A percentile compares a stretch with the other conserved stretches of the same genome.
These are phyloP conservation scores for Trachelus stipa DNA, from an alignment of 2,888 invertebrate genomes.

Conservation along the genomic window DNA sequence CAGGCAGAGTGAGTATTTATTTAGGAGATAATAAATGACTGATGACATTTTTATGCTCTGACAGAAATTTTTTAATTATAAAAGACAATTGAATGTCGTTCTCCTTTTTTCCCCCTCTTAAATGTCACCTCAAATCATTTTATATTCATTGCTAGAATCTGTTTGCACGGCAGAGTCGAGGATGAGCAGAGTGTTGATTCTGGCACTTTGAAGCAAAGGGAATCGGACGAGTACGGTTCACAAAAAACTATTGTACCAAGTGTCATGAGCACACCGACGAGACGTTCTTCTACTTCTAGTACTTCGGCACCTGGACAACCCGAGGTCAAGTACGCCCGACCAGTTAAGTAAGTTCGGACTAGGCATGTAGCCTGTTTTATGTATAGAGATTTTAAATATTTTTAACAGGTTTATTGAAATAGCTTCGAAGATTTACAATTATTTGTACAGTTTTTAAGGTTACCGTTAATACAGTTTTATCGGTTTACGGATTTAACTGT, in stretches of 20 bases:
- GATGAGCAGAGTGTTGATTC: conserved; percentile 48
- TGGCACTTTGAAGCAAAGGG: conserved; percentile 46
- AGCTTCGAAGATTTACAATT: neutral
- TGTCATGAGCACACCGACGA: conserved; percentile 45
- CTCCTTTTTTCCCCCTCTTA: neutral
- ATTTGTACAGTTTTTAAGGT: neutral
- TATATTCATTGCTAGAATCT: neutral
- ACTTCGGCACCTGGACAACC: conserved; percentile 50
- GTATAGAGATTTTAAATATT: neutral
- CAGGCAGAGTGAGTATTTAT: conserved; percentile 53
- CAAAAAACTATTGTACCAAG: conserved; percentile 50
- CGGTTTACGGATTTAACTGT: neutral
- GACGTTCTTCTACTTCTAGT: conserved; percentile 46
- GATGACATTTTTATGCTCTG: neutral
- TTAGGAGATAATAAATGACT: neutral
- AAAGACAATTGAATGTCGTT: neutral
- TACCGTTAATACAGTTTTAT: neutral
- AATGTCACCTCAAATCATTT: neutral
- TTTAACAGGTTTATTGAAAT: neutral
- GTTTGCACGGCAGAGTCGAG: conserved; percentile 37
- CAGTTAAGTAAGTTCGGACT: conserved; percentile 57
- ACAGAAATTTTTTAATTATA: neutral
- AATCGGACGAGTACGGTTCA: conserved; percentile 46
- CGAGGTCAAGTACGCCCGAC: conserved; percentile 62
- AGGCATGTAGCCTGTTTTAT: conserved; percentile 33